Evolutionary conservation across 2,113 vertebrate species (phyloP).

Genomic region (Martes martes): DNA sequence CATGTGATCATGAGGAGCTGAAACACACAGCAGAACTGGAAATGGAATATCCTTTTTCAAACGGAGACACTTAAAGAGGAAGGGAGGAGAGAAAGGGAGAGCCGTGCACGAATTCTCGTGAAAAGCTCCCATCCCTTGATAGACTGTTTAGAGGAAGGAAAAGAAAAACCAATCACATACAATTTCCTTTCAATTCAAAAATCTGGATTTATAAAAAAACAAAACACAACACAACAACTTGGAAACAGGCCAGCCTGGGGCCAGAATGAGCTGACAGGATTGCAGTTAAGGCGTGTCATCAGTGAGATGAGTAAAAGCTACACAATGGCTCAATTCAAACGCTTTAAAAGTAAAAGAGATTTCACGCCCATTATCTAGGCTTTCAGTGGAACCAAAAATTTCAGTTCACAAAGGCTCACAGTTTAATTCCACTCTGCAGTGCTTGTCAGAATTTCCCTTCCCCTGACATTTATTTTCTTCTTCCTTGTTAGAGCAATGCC

Average conservation of each 20-base stretch:
- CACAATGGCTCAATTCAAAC: not conserved
- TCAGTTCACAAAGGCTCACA: not conserved
- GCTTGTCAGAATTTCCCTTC: not conserved
- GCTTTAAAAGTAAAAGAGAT: slow-evolving; percentile 9
- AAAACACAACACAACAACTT: not conserved
- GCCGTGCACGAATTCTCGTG: not conserved
- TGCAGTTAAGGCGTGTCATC: not conserved
- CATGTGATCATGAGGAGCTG: not conserved
- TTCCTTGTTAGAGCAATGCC: not conserved
- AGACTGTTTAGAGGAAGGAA: slow-evolving; percentile 24
- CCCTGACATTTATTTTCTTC: not conserved
- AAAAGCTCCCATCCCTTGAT: not conserved
- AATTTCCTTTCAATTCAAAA: slow-evolving; percentile 51
- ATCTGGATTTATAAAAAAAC: not conserved
- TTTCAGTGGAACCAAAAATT: slow-evolving; percentile 33
- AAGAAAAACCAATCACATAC: not conserved
- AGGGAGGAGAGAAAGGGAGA: not conserved
- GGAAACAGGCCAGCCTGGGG: not conserved
- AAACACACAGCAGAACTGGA: not conserved
- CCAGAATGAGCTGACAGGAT: not conserved
- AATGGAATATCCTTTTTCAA: not conserved
- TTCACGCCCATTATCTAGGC: not conserved
- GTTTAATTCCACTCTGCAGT: not conserved
- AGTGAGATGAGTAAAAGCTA: not conserved
- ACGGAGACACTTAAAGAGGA: not conserved